Base-by-base conservation (phyloP, 1,140 invertebrate genomes). In the Panagrolaimus sp. region DNA sequence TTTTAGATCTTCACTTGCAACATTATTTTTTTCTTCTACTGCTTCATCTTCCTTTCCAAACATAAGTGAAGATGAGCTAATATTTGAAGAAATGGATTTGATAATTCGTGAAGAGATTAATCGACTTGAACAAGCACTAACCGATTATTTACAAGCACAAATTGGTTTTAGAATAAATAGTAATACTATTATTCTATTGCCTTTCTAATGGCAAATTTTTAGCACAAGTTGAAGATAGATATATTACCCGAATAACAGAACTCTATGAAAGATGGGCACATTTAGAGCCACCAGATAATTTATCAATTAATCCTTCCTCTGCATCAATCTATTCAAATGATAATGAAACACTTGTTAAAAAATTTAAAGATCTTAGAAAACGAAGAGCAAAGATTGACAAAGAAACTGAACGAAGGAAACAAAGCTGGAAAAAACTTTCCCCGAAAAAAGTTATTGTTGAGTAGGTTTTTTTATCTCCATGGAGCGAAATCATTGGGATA, bases 81-180 rank as follows among this genome's bases (percentile, higher is more conserved):
- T 57, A 20, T 57, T 57, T 16, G 27, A 25, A 25, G 51, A 57
- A 57, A 57, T 57, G 51, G 51, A 57, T 57, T 27, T 57, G 20
- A 11, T 57, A 20, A 57, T 57, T 25, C 51, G 51, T 20, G 51
- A 57, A 57, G 51, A 57, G n/a, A 57, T 57, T 11, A 57, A 57
- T 16, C 11, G n/a, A 3, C 51, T 57, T 27, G 51, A 57, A 57
- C 51, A 57, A 20, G 51, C 51, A 5, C n/a, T 57, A 13, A 57
- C 51, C 4, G 51, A 57, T 20, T 57, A 57, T 27, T 23, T 57
- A 7, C 51, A 57, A 27, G 51, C 14, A 2, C 27, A 11, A 25
- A 57, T 57, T 57, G 51, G 51, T 11, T 27, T 11, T 4, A 13
- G 27, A 57, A 16, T 20, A 25, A 27, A 57, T 57, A 57, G 51